These are phyloP conservation scores for Pseudococcus viburni DNA, from an alignment of 2,888 invertebrate genomes.

Conservation along the genomic window DNA sequence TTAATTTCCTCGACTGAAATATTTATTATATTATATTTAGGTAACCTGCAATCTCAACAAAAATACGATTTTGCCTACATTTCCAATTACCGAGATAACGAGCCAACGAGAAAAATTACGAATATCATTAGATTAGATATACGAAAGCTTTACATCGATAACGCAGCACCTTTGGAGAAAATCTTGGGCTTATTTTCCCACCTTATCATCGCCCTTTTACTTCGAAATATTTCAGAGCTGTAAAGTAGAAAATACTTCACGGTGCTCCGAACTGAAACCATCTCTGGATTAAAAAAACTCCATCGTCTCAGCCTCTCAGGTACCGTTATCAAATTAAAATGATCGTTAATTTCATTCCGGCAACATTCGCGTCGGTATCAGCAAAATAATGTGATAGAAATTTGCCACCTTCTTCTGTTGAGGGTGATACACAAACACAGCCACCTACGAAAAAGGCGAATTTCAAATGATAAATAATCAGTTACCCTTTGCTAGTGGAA, in stretches of 20 bases:
- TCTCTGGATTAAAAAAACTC: background rate
- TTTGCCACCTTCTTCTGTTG: background rate
- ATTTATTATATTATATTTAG: background rate
- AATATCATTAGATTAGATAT: background rate
- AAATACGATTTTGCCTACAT: background rate
- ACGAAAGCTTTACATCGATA: background rate
- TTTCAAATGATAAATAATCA: slow-evolving; percentile 30
- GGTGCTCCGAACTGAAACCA: background rate
- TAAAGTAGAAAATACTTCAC: background rate
- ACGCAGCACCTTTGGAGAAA: background rate
- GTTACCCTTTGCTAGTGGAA: background rate
- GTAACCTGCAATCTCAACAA: background rate
- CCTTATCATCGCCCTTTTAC: background rate
- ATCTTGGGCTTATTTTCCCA: background rate
- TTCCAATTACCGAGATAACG: background rate
- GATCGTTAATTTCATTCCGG: slow-evolving; percentile 1
- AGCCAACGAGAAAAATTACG: slow-evolving; percentile 2
- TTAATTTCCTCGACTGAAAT: background rate
- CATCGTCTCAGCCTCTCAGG: background rate
- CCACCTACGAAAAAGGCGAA: background rate
- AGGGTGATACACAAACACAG: too few species aligned
- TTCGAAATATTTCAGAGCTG: background rate
- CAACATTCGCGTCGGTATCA: background rate
- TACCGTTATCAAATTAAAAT: slow-evolving; percentile 26
- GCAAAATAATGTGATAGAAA: background rate